Base-by-base conservation (phyloP, 2,797 vertebrate genomes). In the Sparidentex hasta region DNA sequence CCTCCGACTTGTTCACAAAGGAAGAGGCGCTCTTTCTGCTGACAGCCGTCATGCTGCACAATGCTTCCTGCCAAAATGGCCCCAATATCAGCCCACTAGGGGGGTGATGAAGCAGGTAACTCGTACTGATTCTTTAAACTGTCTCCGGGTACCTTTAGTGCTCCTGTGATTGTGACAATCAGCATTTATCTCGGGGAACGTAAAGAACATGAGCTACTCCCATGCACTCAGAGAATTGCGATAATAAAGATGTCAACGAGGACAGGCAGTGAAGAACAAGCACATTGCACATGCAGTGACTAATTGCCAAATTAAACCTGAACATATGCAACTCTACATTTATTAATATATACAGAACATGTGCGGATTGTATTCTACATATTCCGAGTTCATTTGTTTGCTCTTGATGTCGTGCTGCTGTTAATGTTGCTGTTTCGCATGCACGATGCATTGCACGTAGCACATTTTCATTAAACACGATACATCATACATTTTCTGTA, bases 81-180 rank as follows among this genome's bases (percentile, higher is more conserved):
- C 63, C 29, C 9, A n/a, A 55, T 66, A 65, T 75, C 70, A 61
- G 52, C 58, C 44, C 69, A 68, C 51, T 65, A 8, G 43, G 54
- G 21, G 44, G 65, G 38, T 65, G 61, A 80, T 82, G 71, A 78
- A 59, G 74, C 70, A 75, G 70, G 18, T 58, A 75, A 59, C 57
- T 38, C 11, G 44, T 51, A 68, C 38, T 65, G 38, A 75, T 73
- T 67, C 73, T 41, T 38, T 21, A 62, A 43, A 51, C 54, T 21
- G 27, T 54, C 48, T 58, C 27, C 2, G 44, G 38, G 23, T 16
- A 52, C n/a, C 44, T 74, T 64, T 70, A 41, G 17, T 43, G 21
- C 44, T 62, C 13, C 16, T 41, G 46, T 20, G 25, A 50, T 58
- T 41, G n/a, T 51, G 52, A 61, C 33, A 82, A 52, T 68, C 44